Conservation (phyloP, 1,140 invertebrate genomes). For the Drosophila albomicans region DNA sequence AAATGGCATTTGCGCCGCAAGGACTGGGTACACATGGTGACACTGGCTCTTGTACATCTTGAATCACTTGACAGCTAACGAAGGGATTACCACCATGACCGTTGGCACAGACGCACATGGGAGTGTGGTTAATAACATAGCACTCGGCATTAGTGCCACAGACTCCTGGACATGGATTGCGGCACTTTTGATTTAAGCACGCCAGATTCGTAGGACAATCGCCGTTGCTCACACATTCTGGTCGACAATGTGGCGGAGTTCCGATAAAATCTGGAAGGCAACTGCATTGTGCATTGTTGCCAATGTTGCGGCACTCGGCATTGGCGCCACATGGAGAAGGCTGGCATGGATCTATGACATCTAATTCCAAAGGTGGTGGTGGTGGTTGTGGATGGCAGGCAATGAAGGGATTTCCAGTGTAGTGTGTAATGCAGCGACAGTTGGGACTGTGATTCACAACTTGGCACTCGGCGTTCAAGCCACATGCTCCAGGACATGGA, state of each 20-base stretch:
- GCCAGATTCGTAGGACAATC: constrained; percentile 86
- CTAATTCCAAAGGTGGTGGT: constrained; percentile 79
- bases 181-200: constrained; percentile 87
- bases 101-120: constrained; percentile 88
- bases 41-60: constrained; percentile 78
- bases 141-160: constrained; percentile 89
- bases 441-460: constrained; percentile 92
- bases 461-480: constrained; percentile 91
- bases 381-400: constrained; percentile 89
- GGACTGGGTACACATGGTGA: constrained; percentile 87
- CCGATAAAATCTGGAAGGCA: constrained; percentile 89
- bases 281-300: constrained; percentile 88
- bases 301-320: constrained; percentile 88
- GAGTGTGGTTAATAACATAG: constrained; percentile 88
- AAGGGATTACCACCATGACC: constrained; percentile 90
- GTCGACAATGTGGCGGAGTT: constrained; percentile 87
- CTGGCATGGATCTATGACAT: constrained; percentile 87
- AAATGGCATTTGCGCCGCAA: constrained; percentile 87
- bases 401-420: constrained; percentile 91
- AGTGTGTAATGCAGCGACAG: constrained; percentile 90
- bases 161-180: constrained; percentile 87
- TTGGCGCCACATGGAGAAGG: constrained; percentile 92
- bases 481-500: constrained; percentile 86
- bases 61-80: constrained; percentile 86
- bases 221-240: constrained; percentile 87